Evolutionary conservation across 2,888 invertebrate species (phyloP).

Genomic region (Patella ulyssiponensis): DNA sequence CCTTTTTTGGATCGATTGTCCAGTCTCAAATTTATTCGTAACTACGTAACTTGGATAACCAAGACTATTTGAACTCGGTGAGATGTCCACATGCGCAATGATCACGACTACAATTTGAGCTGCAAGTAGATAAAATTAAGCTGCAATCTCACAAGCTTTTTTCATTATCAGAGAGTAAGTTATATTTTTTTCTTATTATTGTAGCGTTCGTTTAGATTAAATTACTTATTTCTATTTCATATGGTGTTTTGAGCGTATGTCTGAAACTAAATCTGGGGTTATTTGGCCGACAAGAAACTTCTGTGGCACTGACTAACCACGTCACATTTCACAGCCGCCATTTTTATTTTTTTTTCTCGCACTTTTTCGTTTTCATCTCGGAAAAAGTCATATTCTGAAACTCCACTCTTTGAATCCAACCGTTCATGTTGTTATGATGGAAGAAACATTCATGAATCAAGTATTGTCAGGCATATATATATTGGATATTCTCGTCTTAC

Average conservation of each 20-base stretch:
- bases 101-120: background rate
- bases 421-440: constrained; percentile 1
- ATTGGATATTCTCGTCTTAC: constrained; percentile 3
- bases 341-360: background rate
- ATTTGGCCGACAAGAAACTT: constrained; percentile 8
- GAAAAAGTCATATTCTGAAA: constrained; percentile 8
- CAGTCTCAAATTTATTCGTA: too few species aligned
- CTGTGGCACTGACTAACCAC: background rate
- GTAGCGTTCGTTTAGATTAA: constrained; percentile 6
- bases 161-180: constrained; percentile 6
- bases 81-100: constrained; percentile 1
- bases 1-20: too few species aligned
- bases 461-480: constrained; percentile 8
- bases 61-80: too few species aligned
- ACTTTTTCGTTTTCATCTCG: constrained; percentile 3
- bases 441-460: constrained; percentile 7
- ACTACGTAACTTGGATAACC: too few species aligned
- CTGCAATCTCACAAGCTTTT: background rate
- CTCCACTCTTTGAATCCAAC: constrained; percentile 10
- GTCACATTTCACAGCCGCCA: constrained; percentile 3
- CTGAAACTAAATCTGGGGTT: constrained; percentile 1
- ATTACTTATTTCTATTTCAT: background rate
- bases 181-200: constrained; percentile 6
- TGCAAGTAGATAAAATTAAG: background rate
- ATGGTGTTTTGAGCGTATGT: constrained; percentile 1